Conservation (phyloP, 2,888 invertebrate species). For the Xylophagus ater region DNA sequence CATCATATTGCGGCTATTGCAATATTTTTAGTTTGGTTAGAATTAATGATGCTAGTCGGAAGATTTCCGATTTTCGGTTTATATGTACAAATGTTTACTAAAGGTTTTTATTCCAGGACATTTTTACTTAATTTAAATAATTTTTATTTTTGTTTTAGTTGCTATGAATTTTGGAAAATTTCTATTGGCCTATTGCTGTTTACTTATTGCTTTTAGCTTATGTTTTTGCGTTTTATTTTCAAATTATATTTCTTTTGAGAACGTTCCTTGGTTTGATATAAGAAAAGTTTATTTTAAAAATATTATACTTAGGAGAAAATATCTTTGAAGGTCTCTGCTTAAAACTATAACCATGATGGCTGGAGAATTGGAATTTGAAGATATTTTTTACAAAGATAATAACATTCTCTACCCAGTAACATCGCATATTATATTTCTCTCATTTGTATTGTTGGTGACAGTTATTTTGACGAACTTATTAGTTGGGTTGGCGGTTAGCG, state of each 20-base stretch:
- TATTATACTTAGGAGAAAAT: not conserved
- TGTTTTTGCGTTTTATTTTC: slow-evolving; percentile 74
- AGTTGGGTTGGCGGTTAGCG: slow-evolving; percentile 76
- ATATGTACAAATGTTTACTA: slow-evolving; percentile 81
- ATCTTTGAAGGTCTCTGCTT: slow-evolving; percentile 40
- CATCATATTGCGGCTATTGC: slow-evolving; percentile 70
- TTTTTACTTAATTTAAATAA: not conserved
- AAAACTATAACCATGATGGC: slow-evolving; percentile 85
- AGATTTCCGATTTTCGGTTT: slow-evolving; percentile 76
- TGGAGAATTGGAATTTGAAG: slow-evolving; percentile 75
- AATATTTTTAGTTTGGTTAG: slow-evolving; percentile 70
- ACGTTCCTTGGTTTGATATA: slow-evolving; percentile 39
- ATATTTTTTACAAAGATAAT: slow-evolving; percentile 58
- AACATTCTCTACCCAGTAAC: slow-evolving; percentile 57
- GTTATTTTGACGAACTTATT: slow-evolving; percentile 72
- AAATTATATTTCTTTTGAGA: slow-evolving; percentile 58
- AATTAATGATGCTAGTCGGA: slow-evolving; percentile 76
- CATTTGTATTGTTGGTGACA: slow-evolving; percentile 68
- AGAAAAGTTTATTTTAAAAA: not conserved
- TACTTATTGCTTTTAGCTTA: slow-evolving; percentile 67
- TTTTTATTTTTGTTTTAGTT: slow-evolving; percentile 39
- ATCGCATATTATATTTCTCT: slow-evolving; percentile 61
- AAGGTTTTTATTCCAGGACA: slow-evolving; percentile 37
- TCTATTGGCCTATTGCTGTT: slow-evolving; percentile 65
- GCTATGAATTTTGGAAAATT: slow-evolving; percentile 74